Evolutionary conservation across 2,113 vertebrate species (phyloP).

Genomic region (Cebus imitator): DNA sequence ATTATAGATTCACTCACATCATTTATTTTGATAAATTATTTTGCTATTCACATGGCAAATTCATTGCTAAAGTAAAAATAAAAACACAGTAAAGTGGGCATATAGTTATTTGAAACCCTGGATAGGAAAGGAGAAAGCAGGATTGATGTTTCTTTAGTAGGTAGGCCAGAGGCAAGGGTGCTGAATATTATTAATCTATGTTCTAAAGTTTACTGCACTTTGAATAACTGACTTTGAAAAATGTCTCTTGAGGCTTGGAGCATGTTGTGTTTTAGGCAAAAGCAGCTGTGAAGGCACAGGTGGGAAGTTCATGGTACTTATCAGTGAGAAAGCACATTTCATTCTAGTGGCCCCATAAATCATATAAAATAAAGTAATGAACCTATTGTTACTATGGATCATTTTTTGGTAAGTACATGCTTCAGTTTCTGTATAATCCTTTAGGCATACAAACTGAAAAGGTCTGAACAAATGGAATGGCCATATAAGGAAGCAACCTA

Average conservation of each 20-base stretch:
- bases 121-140: not conserved
- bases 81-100: not conserved
- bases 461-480: not conserved
- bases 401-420: not conserved
- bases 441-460: not conserved
- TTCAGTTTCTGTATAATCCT: not conserved
- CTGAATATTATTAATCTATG: not conserved
- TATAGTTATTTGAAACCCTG: not conserved
- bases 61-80: constrained; percentile 21
- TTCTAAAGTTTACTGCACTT: not conserved
- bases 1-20: not conserved
- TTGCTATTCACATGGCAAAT: not conserved
- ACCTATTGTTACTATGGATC: not conserved
- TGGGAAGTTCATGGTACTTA: not conserved
- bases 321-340: not conserved
- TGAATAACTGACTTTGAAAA: constrained; percentile 39
- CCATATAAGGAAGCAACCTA: not conserved
- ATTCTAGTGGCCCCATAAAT: not conserved
- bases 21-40: constrained; percentile 34
- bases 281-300: not conserved
- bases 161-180: not conserved
- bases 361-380: not conserved
- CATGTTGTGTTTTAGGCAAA: not conserved
- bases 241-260: not conserved
- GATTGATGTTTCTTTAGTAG: not conserved